phyloP scores from a whole-genome alignment of 2,797 vertebrate species.

The Sebastiscus albofasciatus region DNA sequence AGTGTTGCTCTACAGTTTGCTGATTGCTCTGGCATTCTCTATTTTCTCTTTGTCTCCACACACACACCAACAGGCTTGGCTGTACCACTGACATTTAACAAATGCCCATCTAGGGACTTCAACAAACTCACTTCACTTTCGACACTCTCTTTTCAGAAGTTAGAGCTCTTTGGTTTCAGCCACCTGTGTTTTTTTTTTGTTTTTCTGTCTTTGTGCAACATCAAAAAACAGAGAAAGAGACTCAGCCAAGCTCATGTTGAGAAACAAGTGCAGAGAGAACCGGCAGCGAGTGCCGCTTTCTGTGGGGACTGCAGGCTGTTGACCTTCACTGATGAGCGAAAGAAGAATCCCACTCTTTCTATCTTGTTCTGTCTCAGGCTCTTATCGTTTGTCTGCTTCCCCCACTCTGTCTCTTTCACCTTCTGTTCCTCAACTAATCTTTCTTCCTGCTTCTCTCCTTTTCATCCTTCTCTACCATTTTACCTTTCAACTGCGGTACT shows the following conservation, averaged over 20 bases:
- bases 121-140: slow-evolving; percentile 22
- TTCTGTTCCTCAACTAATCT: slow-evolving; percentile 13
- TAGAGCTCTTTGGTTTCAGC: slow-evolving; percentile 22
- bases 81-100: slow-evolving; percentile 44
- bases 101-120: slow-evolving; percentile 31
- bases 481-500: background rate
- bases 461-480: background rate
- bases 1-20: background rate
- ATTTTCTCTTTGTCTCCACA: slow-evolving; percentile 2
- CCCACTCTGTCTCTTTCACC: slow-evolving; percentile 25
- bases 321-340: slow-evolving; percentile 55
- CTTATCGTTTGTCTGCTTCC: slow-evolving; percentile 27
- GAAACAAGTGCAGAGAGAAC: slow-evolving; percentile 17
- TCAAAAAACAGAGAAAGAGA: slow-evolving; percentile 31
- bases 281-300: slow-evolving; percentile 23
- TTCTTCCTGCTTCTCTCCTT: background rate
- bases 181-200: slow-evolving; percentile 32
- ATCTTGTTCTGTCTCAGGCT: slow-evolving; percentile 32
- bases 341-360: slow-evolving; percentile 37
- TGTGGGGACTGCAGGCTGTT: slow-evolving; percentile 38
- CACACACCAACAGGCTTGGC: background rate
- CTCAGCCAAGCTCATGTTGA: slow-evolving; percentile 9
- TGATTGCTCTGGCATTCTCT: background rate
- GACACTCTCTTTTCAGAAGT: slow-evolving; percentile 19
- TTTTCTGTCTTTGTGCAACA: slow-evolving; percentile 10